Evolutionary conservation across 2,888 invertebrate genomes (phyloP).

Genomic region (Alloscopus bannaensis): DNA sequence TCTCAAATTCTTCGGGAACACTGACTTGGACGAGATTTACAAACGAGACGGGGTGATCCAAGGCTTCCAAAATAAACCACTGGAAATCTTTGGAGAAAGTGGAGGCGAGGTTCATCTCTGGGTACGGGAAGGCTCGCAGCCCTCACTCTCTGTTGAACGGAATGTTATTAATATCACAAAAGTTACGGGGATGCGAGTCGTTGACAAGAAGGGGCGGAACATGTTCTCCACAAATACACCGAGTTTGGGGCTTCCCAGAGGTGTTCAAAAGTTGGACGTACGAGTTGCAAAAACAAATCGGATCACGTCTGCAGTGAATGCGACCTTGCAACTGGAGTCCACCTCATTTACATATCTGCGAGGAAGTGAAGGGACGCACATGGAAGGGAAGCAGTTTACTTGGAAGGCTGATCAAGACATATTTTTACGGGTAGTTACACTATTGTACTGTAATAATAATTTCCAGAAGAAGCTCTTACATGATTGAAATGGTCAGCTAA

Average conservation of each 20-base stretch:
- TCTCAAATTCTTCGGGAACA: conserved; percentile 86
- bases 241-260: conserved; percentile 83
- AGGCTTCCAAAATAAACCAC: conserved; percentile 79
- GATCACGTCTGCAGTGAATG: conserved; percentile 84
- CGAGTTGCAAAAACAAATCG: conserved; percentile 81
- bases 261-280: conserved; percentile 74
- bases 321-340: conserved; percentile 82
- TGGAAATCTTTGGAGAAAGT: conserved; percentile 77
- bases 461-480: background rate
- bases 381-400: conserved; percentile 80
- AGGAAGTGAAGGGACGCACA: conserved; percentile 84
- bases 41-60: conserved; percentile 83
- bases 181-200: conserved; percentile 83
- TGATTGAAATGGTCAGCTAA: background rate
- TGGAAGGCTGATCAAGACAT: conserved; percentile 89
- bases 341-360: conserved; percentile 82
- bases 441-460: too few species aligned
- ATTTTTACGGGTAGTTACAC: conserved; percentile 78
- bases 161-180: conserved; percentile 84
- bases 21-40: conserved; percentile 86
- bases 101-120: conserved; percentile 74
- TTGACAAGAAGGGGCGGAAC: conserved; percentile 81
- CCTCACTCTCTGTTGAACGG: conserved; percentile 79
- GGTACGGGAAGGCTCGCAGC: conserved; percentile 73
- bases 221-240: conserved; percentile 87